phyloP scores from a whole-genome alignment of 1,140 invertebrate genomes.

The Chrysoperla carnea region DNA sequence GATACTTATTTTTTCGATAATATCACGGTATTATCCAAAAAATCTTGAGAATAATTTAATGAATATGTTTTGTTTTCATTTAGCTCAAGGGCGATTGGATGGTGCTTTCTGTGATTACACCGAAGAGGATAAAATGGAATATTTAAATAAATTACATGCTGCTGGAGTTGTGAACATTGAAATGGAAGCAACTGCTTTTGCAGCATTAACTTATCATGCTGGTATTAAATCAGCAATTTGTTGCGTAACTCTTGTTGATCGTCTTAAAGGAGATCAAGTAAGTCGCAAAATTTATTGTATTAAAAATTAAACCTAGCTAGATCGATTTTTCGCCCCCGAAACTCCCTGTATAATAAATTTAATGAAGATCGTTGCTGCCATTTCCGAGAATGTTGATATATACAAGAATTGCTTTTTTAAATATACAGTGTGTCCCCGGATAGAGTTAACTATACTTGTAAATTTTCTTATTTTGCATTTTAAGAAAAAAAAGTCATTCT shows the following conservation, averaged over 20 bases:
- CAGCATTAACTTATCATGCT: conserved; percentile 85
- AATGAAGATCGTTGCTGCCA: too few species aligned
- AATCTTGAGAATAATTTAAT: background rate
- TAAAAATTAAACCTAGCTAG: background rate
- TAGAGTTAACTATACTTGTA: too few species aligned
- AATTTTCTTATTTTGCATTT: too few species aligned
- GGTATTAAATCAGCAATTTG: conserved; percentile 83
- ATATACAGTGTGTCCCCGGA: too few species aligned
- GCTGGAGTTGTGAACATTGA: conserved; percentile 89
- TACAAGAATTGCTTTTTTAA: conserved; percentile 1
- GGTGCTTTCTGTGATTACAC: conserved; percentile 93
- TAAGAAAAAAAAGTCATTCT: too few species aligned
- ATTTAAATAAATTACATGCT: conserved; percentile 56
- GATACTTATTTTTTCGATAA: too few species aligned
- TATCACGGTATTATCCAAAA: too few species aligned
- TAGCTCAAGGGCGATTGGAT: conserved; percentile 79
- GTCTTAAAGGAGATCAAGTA: conserved; percentile 89
- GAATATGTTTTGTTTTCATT: background rate
- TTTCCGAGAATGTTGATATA: too few species aligned
- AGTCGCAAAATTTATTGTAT: conserved; percentile 2
- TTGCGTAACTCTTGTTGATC: conserved; percentile 85
- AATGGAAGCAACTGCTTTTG: conserved; percentile 91
- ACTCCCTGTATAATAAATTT: too few species aligned
- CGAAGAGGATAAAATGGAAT: conserved; percentile 78
- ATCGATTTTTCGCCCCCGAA: too few species aligned